Evolutionary conservation across 2,797 vertebrate genomes (phyloP).

Genomic region (Macropus fuliginosus): DNA sequence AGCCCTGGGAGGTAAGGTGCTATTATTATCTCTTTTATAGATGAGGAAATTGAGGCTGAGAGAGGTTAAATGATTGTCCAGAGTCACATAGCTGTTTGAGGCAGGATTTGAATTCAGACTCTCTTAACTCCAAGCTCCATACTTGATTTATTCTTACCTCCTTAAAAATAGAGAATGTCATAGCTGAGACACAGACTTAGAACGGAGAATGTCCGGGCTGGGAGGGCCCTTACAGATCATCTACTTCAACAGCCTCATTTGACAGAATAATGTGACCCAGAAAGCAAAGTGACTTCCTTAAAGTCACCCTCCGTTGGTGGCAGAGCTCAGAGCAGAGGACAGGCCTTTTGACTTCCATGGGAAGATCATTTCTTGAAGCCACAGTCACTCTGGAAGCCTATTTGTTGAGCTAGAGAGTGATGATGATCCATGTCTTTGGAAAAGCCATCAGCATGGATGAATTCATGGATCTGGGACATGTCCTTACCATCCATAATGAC

Average conservation of each 20-base stretch:
- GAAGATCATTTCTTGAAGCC: not conserved
- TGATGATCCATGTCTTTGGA: not conserved
- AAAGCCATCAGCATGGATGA: not conserved
- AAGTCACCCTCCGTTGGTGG: not conserved
- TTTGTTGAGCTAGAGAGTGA: not conserved
- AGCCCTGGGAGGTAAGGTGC: not conserved
- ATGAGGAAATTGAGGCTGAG: not conserved
- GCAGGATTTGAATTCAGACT: not conserved
- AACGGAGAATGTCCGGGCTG: not conserved
- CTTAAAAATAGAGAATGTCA: not conserved
- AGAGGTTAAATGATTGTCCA: not conserved
- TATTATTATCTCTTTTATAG: not conserved
- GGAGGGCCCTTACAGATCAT: not conserved
- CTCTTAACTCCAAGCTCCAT: not conserved
- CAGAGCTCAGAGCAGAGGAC: not conserved
- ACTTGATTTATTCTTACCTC: not conserved
- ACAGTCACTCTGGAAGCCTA: not conserved
- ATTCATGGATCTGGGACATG: not conserved
- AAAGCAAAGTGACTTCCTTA: not conserved
- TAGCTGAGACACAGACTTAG: not conserved
- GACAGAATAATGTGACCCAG: not conserved
- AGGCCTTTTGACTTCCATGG: not conserved
- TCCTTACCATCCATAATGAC: not conserved
- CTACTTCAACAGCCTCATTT: not conserved
- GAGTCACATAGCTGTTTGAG: not conserved